Evolutionary conservation across 2,888 invertebrate genomes (phyloP).

Genomic region (Ophion slaviceki): DNA sequence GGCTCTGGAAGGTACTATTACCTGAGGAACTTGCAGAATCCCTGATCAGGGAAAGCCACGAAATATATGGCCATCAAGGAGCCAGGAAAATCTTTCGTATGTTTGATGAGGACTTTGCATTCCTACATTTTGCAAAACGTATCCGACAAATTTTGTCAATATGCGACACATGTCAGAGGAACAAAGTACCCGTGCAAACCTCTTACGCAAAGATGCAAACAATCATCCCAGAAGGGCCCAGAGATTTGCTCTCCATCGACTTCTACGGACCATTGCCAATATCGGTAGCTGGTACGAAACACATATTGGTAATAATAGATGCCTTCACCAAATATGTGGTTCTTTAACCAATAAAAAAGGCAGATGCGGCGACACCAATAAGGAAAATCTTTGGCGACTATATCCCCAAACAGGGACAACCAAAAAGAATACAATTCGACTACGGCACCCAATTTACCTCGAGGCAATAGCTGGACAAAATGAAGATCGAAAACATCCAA

Average conservation of each 20-base stretch:
- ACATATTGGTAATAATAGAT: slow-evolving; percentile 56
- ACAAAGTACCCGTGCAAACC: neutral
- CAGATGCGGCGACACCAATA: slow-evolving; percentile 38
- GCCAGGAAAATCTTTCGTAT: neutral
- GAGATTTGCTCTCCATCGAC: slow-evolving; percentile 58
- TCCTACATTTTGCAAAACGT: neutral
- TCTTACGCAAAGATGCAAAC: slow-evolving; percentile 13
- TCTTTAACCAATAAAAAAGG: slow-evolving; percentile 53
- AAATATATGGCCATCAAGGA: slow-evolving; percentile 1
- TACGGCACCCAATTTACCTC: slow-evolving; percentile 41
- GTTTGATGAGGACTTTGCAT: neutral
- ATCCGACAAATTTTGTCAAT: neutral
- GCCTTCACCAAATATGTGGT: slow-evolving; percentile 42
- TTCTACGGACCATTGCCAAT: slow-evolving; percentile 60
- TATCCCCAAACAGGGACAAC: slow-evolving; percentile 41
- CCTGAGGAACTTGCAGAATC: neutral
- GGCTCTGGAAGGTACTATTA: neutral
- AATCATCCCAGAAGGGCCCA: slow-evolving; percentile 10
- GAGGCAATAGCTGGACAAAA: neutral
- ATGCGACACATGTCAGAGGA: slow-evolving; percentile 47
- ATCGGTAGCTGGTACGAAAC: slow-evolving; percentile 18
- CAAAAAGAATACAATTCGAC: slow-evolving; percentile 1
- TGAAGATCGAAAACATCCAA: neutral
- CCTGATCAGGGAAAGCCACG: neutral
- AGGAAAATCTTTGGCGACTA: slow-evolving; percentile 46